These are phyloP conservation scores for Dendrolimus kikuchii DNA, from an alignment of 1,140 invertebrate species.

Conservation along the genomic window DNA sequence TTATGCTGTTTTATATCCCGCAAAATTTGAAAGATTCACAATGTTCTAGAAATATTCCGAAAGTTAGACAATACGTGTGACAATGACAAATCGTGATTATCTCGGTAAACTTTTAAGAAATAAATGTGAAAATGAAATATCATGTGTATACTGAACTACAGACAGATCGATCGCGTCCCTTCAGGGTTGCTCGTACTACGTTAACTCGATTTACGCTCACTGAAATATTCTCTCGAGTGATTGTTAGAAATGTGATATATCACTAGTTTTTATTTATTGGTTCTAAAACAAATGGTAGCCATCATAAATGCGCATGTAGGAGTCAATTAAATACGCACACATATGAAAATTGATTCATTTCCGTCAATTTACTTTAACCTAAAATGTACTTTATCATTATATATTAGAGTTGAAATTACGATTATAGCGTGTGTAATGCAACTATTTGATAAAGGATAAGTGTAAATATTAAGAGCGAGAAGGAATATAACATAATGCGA, in stretches of 20 bases:
- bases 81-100: too few species aligned
- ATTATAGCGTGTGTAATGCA: conserved; percentile 2
- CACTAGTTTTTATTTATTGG: too few species aligned
- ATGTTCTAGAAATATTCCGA: too few species aligned
- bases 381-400: too few species aligned
- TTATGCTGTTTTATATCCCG: too few species aligned
- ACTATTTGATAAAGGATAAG: not conserved
- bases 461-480: conserved; percentile 2
- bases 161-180: conserved; percentile 25
- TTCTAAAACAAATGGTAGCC: too few species aligned
- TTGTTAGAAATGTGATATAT: not conserved
- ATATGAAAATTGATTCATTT: conserved; percentile 1
- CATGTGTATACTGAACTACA: conserved; percentile 12
- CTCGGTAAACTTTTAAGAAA: not conserved
- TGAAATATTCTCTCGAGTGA: too few species aligned
- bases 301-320: conserved; percentile 8
- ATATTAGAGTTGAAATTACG: not conserved
- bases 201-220: conserved; percentile 14
- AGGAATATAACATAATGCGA: not conserved
- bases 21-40: too few species aligned
- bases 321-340: conserved; percentile 39
- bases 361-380: too few species aligned
- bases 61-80: too few species aligned
- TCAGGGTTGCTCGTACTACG: conserved; percentile 17
- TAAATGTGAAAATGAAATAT: conserved; percentile 13